Percentiles rank a stretch among this genome's conserved stretches.
These are phyloP conservation scores for Anastrepha ludens DNA, from an alignment of 1,140 invertebrate genomes.

Conservation along the genomic window DNA sequence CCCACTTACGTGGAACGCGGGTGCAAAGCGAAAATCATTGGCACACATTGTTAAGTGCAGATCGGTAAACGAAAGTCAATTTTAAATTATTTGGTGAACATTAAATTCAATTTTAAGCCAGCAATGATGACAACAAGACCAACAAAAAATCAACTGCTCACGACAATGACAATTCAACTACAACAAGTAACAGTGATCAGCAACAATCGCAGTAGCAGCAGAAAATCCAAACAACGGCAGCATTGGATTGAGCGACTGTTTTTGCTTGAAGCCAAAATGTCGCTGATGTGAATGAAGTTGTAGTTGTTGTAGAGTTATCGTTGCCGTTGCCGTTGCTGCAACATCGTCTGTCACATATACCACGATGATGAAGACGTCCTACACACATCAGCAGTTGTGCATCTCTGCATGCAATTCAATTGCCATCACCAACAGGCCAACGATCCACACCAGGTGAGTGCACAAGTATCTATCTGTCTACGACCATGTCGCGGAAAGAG, in stretches of 20 bases:
- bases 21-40: not conserved
- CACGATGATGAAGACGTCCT: slow-evolving; percentile 46
- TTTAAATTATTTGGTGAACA: slow-evolving; percentile 15
- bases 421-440: not conserved
- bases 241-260: not conserved
- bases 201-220: not conserved
- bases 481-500: not conserved
- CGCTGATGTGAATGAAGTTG: slow-evolving; percentile 28
- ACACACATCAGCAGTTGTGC: slow-evolving; percentile 46
- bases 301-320: not conserved
- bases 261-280: not conserved
- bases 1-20: not conserved
- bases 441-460: not conserved
- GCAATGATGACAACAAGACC: not conserved
- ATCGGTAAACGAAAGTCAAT: slow-evolving; percentile 36
- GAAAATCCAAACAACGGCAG: not conserved
- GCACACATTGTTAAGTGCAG: slow-evolving; percentile 5
- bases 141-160: slow-evolving; percentile 26
- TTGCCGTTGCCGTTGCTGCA: not conserved
- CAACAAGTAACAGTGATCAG: not conserved
- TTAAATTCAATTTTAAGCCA: slow-evolving; percentile 28
- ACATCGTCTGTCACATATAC: not conserved
- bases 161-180: slow-evolving; percentile 22
- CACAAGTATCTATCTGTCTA: not conserved
- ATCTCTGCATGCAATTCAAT: slow-evolving; percentile 37